Conservation (phyloP, 2,113 vertebrate species). For the Syrrhaptes paradoxus region DNA sequence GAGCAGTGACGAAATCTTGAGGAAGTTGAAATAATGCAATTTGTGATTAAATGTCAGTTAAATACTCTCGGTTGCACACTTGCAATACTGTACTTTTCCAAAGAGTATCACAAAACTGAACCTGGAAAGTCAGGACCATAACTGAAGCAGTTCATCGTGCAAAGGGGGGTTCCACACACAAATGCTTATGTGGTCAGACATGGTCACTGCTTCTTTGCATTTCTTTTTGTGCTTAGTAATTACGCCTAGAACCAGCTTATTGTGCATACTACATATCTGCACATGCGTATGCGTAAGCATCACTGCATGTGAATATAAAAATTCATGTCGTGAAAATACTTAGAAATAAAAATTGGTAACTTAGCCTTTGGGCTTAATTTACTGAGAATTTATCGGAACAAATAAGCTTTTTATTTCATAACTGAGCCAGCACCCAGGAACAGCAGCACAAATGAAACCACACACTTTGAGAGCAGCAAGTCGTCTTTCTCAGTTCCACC, state of each 20-base stretch:
- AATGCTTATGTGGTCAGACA: not conserved
- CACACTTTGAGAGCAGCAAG: not conserved
- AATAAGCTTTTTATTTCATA: not conserved
- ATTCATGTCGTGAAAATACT: not conserved
- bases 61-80: not conserved
- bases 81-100: not conserved
- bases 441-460: not conserved
- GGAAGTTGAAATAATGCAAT: not conserved
- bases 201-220: not conserved
- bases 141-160: accelerated
- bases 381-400: not conserved
- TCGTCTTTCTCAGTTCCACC: not conserved
- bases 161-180: accelerated
- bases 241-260: not conserved
- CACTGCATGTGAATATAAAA: not conserved
- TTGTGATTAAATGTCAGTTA: not conserved
- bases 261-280: accelerated
- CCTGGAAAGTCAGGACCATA: not conserved
- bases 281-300: not conserved
- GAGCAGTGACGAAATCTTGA: not conserved
- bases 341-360: not conserved
- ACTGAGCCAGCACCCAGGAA: not conserved
- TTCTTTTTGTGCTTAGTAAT: not conserved
- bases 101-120: not conserved
- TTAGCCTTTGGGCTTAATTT: not conserved